These are phyloP conservation scores for Ormia ochracea DNA, from an alignment of 2,888 invertebrate genomes.

Conservation along the genomic window DNA sequence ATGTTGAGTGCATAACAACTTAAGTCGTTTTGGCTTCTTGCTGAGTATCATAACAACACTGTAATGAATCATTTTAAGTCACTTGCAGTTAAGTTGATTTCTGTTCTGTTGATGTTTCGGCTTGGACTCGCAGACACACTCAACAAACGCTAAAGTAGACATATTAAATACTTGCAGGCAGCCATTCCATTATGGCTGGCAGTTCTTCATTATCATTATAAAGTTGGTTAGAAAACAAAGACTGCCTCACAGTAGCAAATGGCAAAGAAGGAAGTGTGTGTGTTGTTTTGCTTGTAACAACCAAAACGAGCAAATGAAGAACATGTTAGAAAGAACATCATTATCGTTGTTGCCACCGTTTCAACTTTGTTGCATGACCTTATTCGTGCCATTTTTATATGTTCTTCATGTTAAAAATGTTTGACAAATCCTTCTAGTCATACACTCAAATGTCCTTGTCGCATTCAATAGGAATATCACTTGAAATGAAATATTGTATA, in stretches of 20 bases:
- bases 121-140: not conserved
- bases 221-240: conserved; percentile 1
- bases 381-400: conserved; percentile 25
- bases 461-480: too few species aligned
- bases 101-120: not conserved
- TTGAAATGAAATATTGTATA: not conserved
- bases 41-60: not conserved
- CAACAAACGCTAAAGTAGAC: not conserved
- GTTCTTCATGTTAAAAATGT: not conserved
- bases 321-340: conserved; percentile 16
- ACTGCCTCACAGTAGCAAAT: not conserved
- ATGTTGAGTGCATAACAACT: conserved; percentile 1
- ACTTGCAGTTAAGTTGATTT: not conserved
- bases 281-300: conserved; percentile 13
- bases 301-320: conserved; percentile 17
- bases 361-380: conserved; percentile 55
- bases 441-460: not conserved
- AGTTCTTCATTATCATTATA: not conserved
- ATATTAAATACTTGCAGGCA: not conserved
- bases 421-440: not conserved
- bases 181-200: not conserved
- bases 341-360: conserved; percentile 6
- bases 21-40: not conserved
- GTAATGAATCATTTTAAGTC: conserved; percentile 17
- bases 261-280: conserved; percentile 3